Evolutionary conservation across 2,113 vertebrate species (phyloP).

Genomic region (Esox niger): DNA sequence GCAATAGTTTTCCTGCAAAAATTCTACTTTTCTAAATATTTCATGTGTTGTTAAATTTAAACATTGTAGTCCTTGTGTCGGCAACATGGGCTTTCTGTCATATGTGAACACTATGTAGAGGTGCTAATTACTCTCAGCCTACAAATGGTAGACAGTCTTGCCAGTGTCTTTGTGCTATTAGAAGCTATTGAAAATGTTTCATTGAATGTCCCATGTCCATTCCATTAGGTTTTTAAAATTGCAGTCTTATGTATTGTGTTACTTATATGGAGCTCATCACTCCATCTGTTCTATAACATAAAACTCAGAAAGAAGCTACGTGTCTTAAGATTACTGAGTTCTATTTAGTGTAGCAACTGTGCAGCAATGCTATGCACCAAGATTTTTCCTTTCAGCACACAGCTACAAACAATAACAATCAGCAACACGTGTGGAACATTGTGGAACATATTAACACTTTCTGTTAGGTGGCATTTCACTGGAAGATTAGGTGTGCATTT

Average conservation of each 20-base stretch:
- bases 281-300: neutral
- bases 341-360: too few relatives aligned
- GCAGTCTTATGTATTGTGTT: neutral
- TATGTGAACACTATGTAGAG: too few relatives aligned
- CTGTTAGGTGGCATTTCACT: neutral
- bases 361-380: too few relatives aligned
- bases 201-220: neutral
- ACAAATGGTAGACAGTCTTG: too few relatives aligned
- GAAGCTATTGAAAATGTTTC: neutral
- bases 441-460: neutral
- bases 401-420: too few relatives aligned
- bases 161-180: too few relatives aligned
- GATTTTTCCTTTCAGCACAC: too few relatives aligned
- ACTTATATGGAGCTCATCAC: neutral
- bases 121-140: too few relatives aligned
- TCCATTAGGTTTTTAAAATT: neutral
- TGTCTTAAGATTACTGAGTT: neutral
- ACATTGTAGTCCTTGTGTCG: too few relatives aligned
- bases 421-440: neutral
- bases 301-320: neutral
- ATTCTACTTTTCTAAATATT: neutral
- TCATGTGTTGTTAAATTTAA: too few relatives aligned
- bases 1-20: neutral
- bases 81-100: too few relatives aligned
- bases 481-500: neutral